Conservation (phyloP, 2,797 vertebrate species). For the Spea hammondii region DNA sequence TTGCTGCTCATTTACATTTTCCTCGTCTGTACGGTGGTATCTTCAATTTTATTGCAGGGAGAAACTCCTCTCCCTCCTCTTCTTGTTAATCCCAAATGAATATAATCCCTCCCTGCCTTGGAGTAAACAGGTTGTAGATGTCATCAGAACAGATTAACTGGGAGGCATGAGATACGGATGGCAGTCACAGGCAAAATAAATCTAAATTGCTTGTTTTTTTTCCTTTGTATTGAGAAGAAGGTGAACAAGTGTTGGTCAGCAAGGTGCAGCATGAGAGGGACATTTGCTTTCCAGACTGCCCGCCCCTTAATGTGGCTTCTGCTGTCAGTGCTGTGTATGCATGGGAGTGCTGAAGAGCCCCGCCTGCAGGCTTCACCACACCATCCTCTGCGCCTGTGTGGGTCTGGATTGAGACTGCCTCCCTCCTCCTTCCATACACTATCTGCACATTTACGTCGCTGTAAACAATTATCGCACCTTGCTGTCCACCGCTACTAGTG, state of each 20-base stretch:
- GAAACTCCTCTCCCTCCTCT: slow-evolving; percentile 38
- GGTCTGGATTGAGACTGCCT: slow-evolving; percentile 1
- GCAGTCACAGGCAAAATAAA: background rate
- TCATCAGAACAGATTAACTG: slow-evolving; percentile 46
- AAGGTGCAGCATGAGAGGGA: slow-evolving; percentile 36
- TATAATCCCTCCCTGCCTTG: slow-evolving; percentile 43
- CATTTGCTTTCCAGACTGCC: slow-evolving; percentile 21
- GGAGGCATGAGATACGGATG: slow-evolving; percentile 4
- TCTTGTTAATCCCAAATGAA: slow-evolving; percentile 37
- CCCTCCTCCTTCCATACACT: slow-evolving; percentile 34
- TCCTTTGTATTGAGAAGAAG: slow-evolving; percentile 33
- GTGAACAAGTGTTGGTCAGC: slow-evolving; percentile 3
- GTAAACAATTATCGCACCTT: slow-evolving; percentile 45
- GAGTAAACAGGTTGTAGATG: slow-evolving; percentile 58
- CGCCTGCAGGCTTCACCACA: slow-evolving; percentile 36
- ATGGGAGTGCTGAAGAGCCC: slow-evolving; percentile 23
- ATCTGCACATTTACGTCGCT: slow-evolving; percentile 40
- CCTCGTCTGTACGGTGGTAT: slow-evolving; percentile 9
- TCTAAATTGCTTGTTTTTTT: background rate
- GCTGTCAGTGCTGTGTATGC: slow-evolving; percentile 47
- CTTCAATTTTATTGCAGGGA: slow-evolving; percentile 34
- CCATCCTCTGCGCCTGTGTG: slow-evolving; percentile 41
- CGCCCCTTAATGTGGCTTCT: slow-evolving; percentile 55
- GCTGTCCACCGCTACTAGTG: slow-evolving; percentile 17
- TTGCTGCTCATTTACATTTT: slow-evolving; percentile 53